A percentile compares a stretch with the other conserved stretches of the same genome.
phyloP scores from a whole-genome alignment of 2,113 vertebrate genomes.

The Cephalopterus ornatus region DNA sequence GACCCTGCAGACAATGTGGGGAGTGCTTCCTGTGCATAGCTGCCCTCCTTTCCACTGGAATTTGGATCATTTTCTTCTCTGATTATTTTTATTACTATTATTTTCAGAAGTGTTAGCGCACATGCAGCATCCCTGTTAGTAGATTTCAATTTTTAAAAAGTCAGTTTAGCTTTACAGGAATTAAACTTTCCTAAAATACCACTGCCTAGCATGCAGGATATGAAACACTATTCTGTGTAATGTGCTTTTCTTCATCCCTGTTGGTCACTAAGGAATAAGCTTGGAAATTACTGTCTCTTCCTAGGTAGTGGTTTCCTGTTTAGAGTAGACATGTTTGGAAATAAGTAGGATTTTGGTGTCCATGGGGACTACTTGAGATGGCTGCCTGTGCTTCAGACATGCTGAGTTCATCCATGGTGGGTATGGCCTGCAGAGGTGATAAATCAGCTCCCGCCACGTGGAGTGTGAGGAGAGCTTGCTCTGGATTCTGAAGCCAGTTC shows the following conservation, averaged over 20 bases:
- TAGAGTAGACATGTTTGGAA: background rate
- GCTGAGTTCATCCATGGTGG: rapidly evolving
- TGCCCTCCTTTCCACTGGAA: background rate
- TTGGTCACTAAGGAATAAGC: background rate
- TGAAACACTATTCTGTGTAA: background rate
- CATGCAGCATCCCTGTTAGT: background rate
- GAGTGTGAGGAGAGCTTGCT: background rate
- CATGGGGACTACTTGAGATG: background rate
- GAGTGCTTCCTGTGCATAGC: background rate
- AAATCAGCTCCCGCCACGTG: background rate
- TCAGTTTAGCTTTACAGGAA: background rate
- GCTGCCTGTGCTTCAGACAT: background rate
- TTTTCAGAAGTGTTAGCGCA: background rate
- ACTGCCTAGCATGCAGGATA: background rate
- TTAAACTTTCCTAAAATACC: background rate
- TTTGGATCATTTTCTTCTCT: background rate
- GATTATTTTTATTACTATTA: background rate
- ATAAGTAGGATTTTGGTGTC: background rate
- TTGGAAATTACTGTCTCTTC: background rate
- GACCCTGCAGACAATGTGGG: background rate
- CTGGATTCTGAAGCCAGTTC: rapidly evolving
- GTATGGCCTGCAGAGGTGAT: background rate
- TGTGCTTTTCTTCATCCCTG: background rate
- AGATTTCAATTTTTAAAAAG: background rate
- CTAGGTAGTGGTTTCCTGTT: background rate